Percentiles rank a stretch among this genome's conserved stretches.
Evolutionary conservation across 2,888 invertebrate species (phyloP).

Genomic region (Troides oblongomaculatus): DNA sequence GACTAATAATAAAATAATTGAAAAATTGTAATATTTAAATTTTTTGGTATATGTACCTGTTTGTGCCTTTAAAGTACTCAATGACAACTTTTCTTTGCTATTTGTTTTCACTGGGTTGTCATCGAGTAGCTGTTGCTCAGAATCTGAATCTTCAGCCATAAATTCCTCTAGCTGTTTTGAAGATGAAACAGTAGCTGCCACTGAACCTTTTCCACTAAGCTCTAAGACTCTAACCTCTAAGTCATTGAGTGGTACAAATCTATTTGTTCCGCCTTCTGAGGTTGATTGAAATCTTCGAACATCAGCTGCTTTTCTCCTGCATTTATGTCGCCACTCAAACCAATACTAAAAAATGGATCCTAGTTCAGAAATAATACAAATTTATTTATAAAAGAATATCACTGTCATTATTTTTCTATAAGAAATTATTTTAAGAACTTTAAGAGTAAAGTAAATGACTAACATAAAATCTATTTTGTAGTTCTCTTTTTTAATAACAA

Average conservation of each 20-base stretch:
- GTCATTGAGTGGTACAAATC: constrained; percentile 61
- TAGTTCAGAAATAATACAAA: constrained; percentile 22
- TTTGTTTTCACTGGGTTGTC: constrained; percentile 40
- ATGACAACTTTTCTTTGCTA: constrained; percentile 32
- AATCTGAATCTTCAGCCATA: constrained; percentile 56
- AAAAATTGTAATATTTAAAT: not conserved
- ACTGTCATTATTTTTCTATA: not conserved
- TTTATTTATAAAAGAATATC: constrained; percentile 1
- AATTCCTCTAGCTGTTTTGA: constrained; percentile 52
- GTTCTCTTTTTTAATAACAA: too few species aligned
- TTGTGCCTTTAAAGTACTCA: constrained; percentile 26
- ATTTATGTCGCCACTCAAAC: constrained; percentile 71
- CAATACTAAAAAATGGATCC: constrained; percentile 56
- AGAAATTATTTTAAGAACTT: not conserved
- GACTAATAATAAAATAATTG: not conserved
- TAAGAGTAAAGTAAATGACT: too few species aligned
- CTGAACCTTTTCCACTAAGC: constrained; percentile 52
- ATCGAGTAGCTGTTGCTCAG: constrained; percentile 50
- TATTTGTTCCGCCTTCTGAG: constrained; percentile 46
- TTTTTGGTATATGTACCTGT: constrained; percentile 31
- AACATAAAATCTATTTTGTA: too few species aligned
- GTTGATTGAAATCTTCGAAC: constrained; percentile 48
- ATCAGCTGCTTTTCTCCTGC: constrained; percentile 65
- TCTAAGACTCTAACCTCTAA: constrained; percentile 64
- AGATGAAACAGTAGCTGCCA: constrained; percentile 39